A percentile compares a stretch with the other conserved stretches of the same genome.
phyloP scores from a whole-genome alignment of 2,113 vertebrate genomes.

The Lophura nycthemera region DNA sequence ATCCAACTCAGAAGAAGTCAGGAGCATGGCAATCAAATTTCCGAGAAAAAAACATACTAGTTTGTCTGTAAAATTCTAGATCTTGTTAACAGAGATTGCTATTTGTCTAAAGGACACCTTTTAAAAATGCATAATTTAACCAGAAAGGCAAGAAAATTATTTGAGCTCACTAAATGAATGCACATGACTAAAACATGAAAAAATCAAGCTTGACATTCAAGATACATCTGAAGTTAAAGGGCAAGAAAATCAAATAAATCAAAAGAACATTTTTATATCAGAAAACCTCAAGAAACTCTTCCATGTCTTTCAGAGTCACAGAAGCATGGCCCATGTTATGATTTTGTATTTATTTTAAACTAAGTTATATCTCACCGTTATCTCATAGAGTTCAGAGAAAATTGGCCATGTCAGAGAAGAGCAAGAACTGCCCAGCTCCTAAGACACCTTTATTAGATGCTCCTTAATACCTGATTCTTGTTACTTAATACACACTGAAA shows the following conservation, averaged over 20 bases:
- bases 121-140: slow-evolving; percentile 35
- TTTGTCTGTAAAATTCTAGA: neutral
- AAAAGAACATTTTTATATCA: slow-evolving; percentile 31
- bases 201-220: slow-evolving; percentile 61
- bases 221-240: slow-evolving; percentile 56
- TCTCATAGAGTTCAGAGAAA: neutral
- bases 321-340: neutral
- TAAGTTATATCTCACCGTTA: slow-evolving; percentile 3
- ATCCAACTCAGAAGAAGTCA: neutral
- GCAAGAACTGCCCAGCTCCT: neutral
- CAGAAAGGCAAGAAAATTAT: slow-evolving; percentile 48
- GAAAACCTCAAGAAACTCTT: slow-evolving; percentile 20
- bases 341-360: slow-evolving; percentile 47
- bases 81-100: slow-evolving; percentile 22
- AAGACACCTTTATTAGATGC: slow-evolving; percentile 5
- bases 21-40: neutral
- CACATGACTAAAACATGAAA: slow-evolving; percentile 36
- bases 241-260: slow-evolving; percentile 58
- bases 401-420: neutral
- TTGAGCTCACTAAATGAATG: slow-evolving; percentile 45
- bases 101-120: slow-evolving; percentile 46
- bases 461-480: neutral
- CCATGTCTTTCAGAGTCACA: slow-evolving; percentile 16
- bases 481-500: slow-evolving; percentile 22
- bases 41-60: neutral